Conservation (phyloP, 2,797 vertebrate genomes). For the Brachymystax lenok region DNA sequence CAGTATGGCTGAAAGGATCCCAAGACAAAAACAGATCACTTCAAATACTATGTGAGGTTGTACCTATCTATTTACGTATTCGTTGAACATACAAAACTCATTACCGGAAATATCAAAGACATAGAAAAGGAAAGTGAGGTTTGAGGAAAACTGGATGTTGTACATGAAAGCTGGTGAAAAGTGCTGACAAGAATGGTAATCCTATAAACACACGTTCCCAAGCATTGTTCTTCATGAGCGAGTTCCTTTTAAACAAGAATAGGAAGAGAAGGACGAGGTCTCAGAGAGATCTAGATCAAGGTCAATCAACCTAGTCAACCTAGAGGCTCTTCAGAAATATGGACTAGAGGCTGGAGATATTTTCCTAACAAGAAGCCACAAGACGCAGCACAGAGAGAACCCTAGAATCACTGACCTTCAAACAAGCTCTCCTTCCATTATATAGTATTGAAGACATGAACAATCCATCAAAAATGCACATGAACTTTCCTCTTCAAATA, state of each 20-base stretch:
- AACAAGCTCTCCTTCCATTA: constrained; percentile 77
- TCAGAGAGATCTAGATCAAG: constrained; percentile 65
- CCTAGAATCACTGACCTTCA: constrained; percentile 79
- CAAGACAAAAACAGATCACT: constrained; percentile 9
- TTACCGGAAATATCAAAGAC: constrained; percentile 40
- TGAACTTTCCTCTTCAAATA: constrained; percentile 80
- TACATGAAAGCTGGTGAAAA: constrained; percentile 28
- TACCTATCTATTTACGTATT: constrained; percentile 26
- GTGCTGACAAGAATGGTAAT: neutral
- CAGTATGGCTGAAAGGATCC: neutral
- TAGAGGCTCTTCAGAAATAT: constrained; percentile 68
- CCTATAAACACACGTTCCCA: constrained; percentile 51
- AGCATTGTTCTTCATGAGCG: constrained; percentile 59
- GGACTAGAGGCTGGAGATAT: constrained; percentile 65
- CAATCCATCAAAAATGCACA: constrained; percentile 80
- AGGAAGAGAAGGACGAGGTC: constrained; percentile 41
- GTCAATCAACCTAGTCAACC: constrained; percentile 74
- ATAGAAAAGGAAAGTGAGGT: constrained; percentile 42
- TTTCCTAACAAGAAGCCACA: constrained; percentile 60
- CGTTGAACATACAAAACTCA: constrained; percentile 6
- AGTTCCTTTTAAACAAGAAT: constrained; percentile 35
- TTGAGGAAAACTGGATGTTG: constrained; percentile 53
- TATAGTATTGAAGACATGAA: constrained; percentile 74
- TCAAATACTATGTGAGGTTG: neutral
- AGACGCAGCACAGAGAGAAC: constrained; percentile 47